These are phyloP conservation scores for Cryptomyrus ogoouensis DNA, from an alignment of 2,113 vertebrate species.

Conservation along the genomic window DNA sequence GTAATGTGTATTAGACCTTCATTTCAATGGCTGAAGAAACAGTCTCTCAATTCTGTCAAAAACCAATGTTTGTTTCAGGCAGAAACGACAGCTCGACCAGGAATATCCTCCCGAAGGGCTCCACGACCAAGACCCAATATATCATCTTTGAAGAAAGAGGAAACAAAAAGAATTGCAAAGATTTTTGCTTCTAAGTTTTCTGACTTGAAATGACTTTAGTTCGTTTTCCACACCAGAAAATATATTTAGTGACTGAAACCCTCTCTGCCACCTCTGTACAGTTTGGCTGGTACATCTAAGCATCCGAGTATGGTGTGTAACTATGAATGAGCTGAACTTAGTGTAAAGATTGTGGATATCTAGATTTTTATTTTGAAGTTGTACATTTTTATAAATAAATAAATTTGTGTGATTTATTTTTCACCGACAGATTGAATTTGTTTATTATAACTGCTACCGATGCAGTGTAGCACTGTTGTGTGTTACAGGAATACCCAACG, in stretches of 20 bases:
- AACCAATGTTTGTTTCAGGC: conserved; percentile 38
- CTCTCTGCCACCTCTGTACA: not conserved
- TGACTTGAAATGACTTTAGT: conserved; percentile 43
- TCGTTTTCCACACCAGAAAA: not conserved
- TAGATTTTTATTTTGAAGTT: conserved; percentile 8
- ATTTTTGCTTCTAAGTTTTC: conserved; percentile 77
- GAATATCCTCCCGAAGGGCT: conserved; percentile 35
- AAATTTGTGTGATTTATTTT: not conserved
- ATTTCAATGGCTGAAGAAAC: not conserved
- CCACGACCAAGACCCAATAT: conserved; percentile 47
- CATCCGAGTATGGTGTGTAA: not conserved
- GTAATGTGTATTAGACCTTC: not conserved
- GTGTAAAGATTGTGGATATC: conserved; percentile 3
- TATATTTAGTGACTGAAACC: not conserved
- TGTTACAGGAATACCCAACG: not conserved
- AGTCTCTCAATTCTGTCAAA: not conserved
- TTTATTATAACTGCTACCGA: not conserved
- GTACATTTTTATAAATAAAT: conserved; percentile 12
- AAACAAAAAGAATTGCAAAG: conserved; percentile 74
- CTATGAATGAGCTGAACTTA: not conserved
- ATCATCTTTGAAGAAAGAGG: conserved; percentile 55
- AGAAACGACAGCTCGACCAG: not conserved
- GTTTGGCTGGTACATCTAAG: not conserved
- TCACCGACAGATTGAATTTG: not conserved
- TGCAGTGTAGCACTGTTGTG: not conserved